phyloP scores from a whole-genome alignment of 2,113 vertebrate species.

The Desmodus rotundus region DNA sequence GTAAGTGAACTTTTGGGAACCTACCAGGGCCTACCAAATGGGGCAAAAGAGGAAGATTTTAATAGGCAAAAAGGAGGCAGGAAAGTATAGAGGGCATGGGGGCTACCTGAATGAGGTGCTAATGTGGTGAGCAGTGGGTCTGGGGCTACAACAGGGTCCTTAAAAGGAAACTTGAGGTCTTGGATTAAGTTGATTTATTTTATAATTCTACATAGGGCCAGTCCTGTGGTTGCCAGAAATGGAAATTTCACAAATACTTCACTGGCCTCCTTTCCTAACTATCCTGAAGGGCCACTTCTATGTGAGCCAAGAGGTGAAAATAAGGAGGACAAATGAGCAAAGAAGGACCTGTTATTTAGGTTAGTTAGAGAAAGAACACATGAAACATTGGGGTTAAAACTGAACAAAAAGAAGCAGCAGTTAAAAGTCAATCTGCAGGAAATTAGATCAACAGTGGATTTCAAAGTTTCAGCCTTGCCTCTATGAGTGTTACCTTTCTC shows the following conservation, averaged over 20 bases:
- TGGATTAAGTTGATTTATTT: neutral
- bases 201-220: neutral
- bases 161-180: neutral
- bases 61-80: neutral
- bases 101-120: neutral
- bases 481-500: neutral
- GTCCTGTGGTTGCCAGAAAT: neutral
- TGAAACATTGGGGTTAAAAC: conserved; percentile 47
- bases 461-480: conserved; percentile 46
- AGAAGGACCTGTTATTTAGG: conserved; percentile 52
- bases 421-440: conserved; percentile 57
- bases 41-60: neutral
- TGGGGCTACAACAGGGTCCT: neutral
- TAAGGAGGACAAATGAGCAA: conserved; percentile 34
- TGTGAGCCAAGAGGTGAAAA: conserved; percentile 57
- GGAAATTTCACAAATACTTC: neutral
- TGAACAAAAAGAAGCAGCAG: conserved; percentile 44
- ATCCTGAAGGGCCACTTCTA: conserved; percentile 27
- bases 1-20: neutral
- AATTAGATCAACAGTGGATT: conserved; percentile 31
- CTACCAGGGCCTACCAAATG: neutral
- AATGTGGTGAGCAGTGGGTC: neutral
- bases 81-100: neutral
- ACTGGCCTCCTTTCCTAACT: conserved; percentile 56
- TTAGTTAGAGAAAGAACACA: conserved; percentile 12